Evolutionary conservation across 2,888 invertebrate genomes (phyloP).

Genomic region (Drosophila austrosaltans): DNA sequence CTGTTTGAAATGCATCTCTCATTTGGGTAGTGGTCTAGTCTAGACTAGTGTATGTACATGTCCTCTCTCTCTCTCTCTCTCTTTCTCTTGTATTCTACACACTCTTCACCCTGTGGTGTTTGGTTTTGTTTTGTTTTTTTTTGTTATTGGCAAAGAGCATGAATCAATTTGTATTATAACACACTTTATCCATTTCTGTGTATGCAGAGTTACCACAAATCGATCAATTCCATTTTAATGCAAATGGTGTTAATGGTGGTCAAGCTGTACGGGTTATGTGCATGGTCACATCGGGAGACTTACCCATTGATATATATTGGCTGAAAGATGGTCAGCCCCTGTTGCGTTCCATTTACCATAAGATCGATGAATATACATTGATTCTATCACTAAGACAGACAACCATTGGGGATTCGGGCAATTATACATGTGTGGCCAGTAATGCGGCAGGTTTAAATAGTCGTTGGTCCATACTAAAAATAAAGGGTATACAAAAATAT

Average conservation of each 20-base stretch:
- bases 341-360: conserved; percentile 82
- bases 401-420: conserved; percentile 84
- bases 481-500: conserved; percentile 84
- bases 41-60: conserved; percentile 52
- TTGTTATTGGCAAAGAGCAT: conserved; percentile 56
- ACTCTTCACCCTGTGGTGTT: conserved; percentile 8
- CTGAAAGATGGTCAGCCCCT: conserved; percentile 84
- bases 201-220: conserved; percentile 84
- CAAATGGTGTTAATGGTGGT: conserved; percentile 84
- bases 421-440: conserved; percentile 86
- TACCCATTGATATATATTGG: conserved; percentile 90
- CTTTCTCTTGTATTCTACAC: neutral
- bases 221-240: conserved; percentile 85
- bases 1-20: neutral
- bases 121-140: conserved; percentile 16
- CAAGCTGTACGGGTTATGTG: conserved; percentile 86
- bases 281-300: conserved; percentile 90
- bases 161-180: conserved; percentile 44
- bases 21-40: conserved; percentile 43
- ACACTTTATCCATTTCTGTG: conserved; percentile 26
- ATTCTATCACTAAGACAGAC: conserved; percentile 84
- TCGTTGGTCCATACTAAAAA: conserved; percentile 85
- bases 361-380: conserved; percentile 84
- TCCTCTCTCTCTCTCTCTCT: conserved; percentile 17
- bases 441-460: conserved; percentile 85